A percentile compares a stretch with the other conserved stretches of the same genome.
Evolutionary conservation across 37 sponge, comb jelly and placozoan species (phyloP).

Genomic region (Geodia barretti): DNA sequence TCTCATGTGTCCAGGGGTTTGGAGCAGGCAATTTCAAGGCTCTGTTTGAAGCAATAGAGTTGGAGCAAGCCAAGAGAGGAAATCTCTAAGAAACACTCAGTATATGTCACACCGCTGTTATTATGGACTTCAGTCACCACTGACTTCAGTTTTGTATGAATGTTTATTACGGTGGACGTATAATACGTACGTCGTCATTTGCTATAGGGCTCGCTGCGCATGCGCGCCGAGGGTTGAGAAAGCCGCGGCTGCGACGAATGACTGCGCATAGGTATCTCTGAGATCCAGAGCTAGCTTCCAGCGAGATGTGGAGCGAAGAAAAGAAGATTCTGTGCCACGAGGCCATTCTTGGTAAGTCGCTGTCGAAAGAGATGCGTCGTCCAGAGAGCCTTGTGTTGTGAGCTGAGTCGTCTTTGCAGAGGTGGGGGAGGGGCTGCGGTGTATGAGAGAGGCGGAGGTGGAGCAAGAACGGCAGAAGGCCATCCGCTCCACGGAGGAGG

Average conservation of each 20-base stretch:
- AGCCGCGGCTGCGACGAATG: too few relatives aligned
- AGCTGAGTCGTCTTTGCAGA: conserved; percentile 6
- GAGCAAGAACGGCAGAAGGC: conserved; percentile 53
- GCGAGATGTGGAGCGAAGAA: background rate
- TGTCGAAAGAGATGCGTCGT: background rate
- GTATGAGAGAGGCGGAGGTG: conserved; percentile 13
- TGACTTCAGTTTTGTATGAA: too few relatives aligned
- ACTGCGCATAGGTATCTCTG: too few relatives aligned
- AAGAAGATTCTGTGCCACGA: conserved; percentile 15
- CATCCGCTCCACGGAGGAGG: conserved; percentile 60
- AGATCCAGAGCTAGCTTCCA: too few relatives aligned
- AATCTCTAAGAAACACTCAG: conserved; percentile 25
- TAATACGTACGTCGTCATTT: too few relatives aligned
- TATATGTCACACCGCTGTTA: background rate
- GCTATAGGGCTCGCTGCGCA: too few relatives aligned
- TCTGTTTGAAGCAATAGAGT: conserved; percentile 94
- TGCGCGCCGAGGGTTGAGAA: too few relatives aligned
- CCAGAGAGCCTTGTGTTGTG: too few relatives aligned
- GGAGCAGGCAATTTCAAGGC: conserved; percentile 99
- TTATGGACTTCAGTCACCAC: too few relatives aligned
- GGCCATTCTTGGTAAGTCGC: conserved; percentile 11
- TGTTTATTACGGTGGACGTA: too few relatives aligned
- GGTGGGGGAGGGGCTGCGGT: conserved; percentile 46
- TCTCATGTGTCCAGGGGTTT: conserved; percentile 76
- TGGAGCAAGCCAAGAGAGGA: conserved; percentile 85